Conservation (phyloP, 2,888 invertebrate species). For the Eudemis profundana region DNA sequence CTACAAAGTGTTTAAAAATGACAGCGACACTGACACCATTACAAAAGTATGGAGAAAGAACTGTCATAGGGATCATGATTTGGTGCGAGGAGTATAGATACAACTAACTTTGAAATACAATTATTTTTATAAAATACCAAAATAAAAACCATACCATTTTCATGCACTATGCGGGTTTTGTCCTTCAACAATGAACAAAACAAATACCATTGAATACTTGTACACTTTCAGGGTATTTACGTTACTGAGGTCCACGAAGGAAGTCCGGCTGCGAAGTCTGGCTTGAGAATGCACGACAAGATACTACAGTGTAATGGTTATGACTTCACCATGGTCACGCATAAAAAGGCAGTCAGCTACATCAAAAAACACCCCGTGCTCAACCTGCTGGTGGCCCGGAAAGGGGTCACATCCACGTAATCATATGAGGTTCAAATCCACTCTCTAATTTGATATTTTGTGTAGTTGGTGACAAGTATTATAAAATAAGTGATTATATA, state of each 20-base stretch:
- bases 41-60: too few species aligned
- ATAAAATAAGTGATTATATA: constrained; percentile 69
- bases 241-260: constrained; percentile 98
- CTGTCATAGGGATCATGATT: too few species aligned
- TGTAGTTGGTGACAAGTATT: constrained; percentile 58
- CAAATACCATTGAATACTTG: too few species aligned
- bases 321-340: constrained; percentile 99
- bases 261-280: constrained; percentile 97
- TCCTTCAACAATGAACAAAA: too few species aligned
- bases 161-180: too few species aligned
- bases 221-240: constrained; percentile 93
- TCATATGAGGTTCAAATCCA: constrained; percentile 37
- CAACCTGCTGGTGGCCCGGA: constrained; percentile 97
- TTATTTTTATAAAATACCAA: too few species aligned
- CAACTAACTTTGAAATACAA: too few species aligned
- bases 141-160: too few species aligned
- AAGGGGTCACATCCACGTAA: constrained; percentile 98
- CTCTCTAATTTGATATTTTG: constrained; percentile 27
- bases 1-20: too few species aligned
- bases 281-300: constrained; percentile 98
- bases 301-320: constrained; percentile 97
- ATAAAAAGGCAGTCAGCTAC: constrained; percentile 99
- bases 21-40: too few species aligned
- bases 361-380: constrained; percentile 98
- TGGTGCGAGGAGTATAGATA: too few species aligned